phyloP scores from a whole-genome alignment of 2,797 vertebrate genomes.

The Malurus leucopterus region DNA sequence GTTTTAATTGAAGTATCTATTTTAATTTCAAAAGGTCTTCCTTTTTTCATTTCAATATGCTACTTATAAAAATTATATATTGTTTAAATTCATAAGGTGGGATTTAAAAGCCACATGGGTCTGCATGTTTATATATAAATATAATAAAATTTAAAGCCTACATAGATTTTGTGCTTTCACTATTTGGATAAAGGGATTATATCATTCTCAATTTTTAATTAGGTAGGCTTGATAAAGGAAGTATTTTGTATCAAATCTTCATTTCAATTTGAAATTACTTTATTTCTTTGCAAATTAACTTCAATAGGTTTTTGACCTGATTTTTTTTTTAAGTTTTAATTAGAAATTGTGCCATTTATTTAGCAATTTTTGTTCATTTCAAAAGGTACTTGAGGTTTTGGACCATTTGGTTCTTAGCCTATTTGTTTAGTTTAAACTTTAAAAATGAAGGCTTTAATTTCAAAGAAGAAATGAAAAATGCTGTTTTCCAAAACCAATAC shows the following conservation, averaged over 20 bases:
- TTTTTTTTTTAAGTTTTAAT: not conserved
- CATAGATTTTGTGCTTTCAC: not conserved
- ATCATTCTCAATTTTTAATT: not conserved
- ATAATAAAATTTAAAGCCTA: not conserved
- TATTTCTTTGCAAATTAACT: not conserved
- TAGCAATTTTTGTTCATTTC: not conserved
- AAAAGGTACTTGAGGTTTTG: not conserved
- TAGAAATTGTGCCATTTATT: not conserved
- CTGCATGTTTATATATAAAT: not conserved
- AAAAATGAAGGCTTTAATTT: not conserved
- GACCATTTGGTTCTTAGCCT: not conserved
- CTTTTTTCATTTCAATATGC: not conserved
- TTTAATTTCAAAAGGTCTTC: slow-evolving; percentile 31
- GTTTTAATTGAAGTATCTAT: not conserved
- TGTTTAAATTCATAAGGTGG: not conserved
- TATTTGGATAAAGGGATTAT: not conserved
- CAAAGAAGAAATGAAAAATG: not conserved
- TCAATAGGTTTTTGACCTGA: not conserved
- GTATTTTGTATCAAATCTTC: not conserved
- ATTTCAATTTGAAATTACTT: not conserved
- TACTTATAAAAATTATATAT: not conserved
- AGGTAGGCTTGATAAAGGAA: not conserved
- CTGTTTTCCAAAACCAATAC: not conserved
- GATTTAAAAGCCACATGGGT: not conserved
- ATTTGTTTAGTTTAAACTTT: not conserved